Conservation (phyloP, 2,113 vertebrate species). For the Regulus satrapa region DNA sequence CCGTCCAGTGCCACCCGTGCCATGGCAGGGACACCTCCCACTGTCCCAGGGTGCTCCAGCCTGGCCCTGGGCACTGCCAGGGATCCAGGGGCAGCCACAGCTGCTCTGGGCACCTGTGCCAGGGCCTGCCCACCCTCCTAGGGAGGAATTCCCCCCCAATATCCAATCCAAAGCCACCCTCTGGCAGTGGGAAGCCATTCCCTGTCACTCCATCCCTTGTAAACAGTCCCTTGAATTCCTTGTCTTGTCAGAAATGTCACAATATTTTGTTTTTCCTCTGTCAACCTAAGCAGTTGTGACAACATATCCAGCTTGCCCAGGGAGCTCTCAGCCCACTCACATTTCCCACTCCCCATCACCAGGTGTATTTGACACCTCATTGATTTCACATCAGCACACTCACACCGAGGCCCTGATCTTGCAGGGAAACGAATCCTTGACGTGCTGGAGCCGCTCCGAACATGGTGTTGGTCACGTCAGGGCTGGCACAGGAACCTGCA, state of each 20-base stretch:
- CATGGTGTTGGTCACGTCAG: rapidly evolving
- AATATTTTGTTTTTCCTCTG: not conserved
- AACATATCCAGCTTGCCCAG: not conserved
- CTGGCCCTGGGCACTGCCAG: not conserved
- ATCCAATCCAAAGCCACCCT: not conserved
- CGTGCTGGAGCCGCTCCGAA: not conserved
- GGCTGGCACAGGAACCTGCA: not conserved
- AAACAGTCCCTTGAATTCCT: not conserved
- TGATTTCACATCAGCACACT: not conserved
- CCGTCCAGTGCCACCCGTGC: not conserved
- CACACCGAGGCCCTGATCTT: not conserved
- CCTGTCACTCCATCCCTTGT: not conserved
- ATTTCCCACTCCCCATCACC: not conserved
- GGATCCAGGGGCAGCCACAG: not conserved
- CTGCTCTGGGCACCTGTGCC: not conserved
- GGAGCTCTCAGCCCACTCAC: not conserved
- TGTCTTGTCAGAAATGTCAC: not conserved
- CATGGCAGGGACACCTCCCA: not conserved
- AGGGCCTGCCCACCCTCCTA: rapidly evolving
- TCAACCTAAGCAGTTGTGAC: not conserved
- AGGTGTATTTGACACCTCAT: not conserved
- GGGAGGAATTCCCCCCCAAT: not conserved
- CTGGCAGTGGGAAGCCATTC: not conserved
- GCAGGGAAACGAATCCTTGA: not conserved
- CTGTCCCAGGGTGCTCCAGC: rapidly evolving